Conservation (phyloP, 2,888 invertebrate species). For the Oscheius onirici region DNA sequence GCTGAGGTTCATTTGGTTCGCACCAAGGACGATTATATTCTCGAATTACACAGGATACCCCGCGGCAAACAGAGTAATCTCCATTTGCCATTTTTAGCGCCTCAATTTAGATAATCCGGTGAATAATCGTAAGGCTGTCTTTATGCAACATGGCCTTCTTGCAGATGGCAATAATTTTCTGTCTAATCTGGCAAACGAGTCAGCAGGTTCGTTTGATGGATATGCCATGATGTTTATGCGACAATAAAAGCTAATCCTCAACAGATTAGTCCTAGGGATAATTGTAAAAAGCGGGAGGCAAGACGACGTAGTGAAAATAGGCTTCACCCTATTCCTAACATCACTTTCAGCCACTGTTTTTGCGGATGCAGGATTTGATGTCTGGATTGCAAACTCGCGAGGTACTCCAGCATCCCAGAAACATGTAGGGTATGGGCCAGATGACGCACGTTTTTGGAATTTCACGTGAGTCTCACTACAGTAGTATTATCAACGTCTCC, state of each 20-base stretch:
- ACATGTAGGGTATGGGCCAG: conserved; percentile 76
- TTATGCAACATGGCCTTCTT: conserved; percentile 67
- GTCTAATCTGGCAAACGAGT: conserved; percentile 56
- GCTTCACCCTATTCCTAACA: neutral
- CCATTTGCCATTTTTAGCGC: neutral
- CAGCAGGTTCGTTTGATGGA: conserved; percentile 38
- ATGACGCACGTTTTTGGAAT: conserved; percentile 49
- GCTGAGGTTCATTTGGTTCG: conserved; percentile 73
- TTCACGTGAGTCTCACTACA: conserved; percentile 43
- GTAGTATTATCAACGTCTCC: neutral
- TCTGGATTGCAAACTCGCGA: conserved; percentile 85
- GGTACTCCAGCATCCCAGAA: conserved; percentile 83
- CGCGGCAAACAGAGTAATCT: conserved; percentile 53
- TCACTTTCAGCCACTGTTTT: conserved; percentile 65
- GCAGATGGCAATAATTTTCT: conserved; percentile 63
- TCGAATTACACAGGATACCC: conserved; percentile 76
- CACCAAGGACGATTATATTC: conserved; percentile 74
- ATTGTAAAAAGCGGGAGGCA: neutral
- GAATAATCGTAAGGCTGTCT: conserved; percentile 43
- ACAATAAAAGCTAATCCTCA: neutral
- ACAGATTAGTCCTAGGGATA: neutral
- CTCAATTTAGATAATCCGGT: neutral
- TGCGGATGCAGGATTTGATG: conserved; percentile 77
- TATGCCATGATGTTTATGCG: neutral
- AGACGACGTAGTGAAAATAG: neutral